Evolutionary conservation across 2,888 invertebrate species (phyloP), one percentile per base, ranked within the genome.

Genomic region (Andrena praecox): DNA sequence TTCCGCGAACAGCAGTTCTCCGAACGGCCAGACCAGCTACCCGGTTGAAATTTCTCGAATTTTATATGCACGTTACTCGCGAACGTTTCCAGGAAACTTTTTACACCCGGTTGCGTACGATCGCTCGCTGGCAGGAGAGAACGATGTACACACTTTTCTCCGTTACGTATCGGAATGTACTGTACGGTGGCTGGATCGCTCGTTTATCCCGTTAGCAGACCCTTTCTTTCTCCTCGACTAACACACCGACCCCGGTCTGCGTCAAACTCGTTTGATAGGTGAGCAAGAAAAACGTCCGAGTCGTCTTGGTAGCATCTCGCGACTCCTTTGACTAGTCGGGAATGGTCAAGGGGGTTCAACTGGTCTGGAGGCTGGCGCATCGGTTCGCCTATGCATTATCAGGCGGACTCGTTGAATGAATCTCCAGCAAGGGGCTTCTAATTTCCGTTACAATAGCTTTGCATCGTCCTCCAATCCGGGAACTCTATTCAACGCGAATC

Each of bases 221-320:
- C 84, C 77, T 84, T 87, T 88, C 87, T 88, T 87, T 87, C 87
- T 85, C 82, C 80, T 67, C 68, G 66, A 35, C 64, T 60, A 81
- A 86, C 75, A 67, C 85, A 50, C 69, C 72, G 82, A 35, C 69
- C 31, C 59, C 29, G 66, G 67, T 77, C 68, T 77, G 76, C 77
- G 78, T 83, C 73, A 77, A 88, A 91, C 90, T 88, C 84, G 90
- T 90, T 88, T 83, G 89, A 85, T 82, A 80, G 85, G 87, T 74
- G 70, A 63, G 52, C 75, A 70, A 83, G 87, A 92, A 92, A 91
- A 92, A 90, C 84, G 87, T 87, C 87, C 90, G 89, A 87, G 87
- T 89, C 86, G 88, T 85, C 86, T 72, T 63, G 84, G 80, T 85
- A 85, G 63, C 68, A 70, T 85, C 85, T 84, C 83, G 70, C 82